These are phyloP conservation scores for Neolamprologus brichardi DNA, from an alignment of 2,113 vertebrate species.

Conservation along the genomic window DNA sequence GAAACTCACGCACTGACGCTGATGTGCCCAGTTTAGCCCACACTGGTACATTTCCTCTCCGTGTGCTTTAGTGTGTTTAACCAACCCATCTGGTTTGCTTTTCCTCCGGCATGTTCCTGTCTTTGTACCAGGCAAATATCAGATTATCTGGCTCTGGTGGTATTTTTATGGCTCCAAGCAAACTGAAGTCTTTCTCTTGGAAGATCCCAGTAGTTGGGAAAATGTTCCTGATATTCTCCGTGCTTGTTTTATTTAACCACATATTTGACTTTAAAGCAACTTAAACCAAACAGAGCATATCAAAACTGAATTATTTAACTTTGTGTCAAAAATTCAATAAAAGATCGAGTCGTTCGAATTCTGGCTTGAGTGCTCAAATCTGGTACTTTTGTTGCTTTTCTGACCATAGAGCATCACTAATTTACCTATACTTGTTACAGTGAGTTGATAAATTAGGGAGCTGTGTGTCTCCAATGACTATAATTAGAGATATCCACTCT, in stretches of 20 bases:
- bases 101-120: not conserved
- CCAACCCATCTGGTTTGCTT: slow-evolving; percentile 3
- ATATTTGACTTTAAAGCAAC: not conserved
- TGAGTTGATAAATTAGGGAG: not conserved
- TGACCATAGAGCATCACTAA: not conserved
- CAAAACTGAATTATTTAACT: not conserved
- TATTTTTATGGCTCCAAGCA: not conserved
- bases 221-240: not conserved
- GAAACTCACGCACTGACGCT: not conserved
- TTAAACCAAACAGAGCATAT: not conserved
- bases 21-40: not conserved
- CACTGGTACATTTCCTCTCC: not conserved
- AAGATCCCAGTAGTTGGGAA: not conserved
- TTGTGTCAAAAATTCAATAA: not conserved
- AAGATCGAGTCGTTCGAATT: not conserved
- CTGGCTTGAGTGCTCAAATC: not conserved
- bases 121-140: not conserved
- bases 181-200: not conserved
- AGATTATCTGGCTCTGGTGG: not conserved
- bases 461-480: not conserved
- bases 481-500: not conserved
- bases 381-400: not conserved
- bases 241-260: not conserved
- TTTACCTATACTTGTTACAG: not conserved
- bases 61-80: not conserved